phyloP scores from a whole-genome alignment of 2,797 vertebrate genomes.

The Acanthurus lineatus region DNA sequence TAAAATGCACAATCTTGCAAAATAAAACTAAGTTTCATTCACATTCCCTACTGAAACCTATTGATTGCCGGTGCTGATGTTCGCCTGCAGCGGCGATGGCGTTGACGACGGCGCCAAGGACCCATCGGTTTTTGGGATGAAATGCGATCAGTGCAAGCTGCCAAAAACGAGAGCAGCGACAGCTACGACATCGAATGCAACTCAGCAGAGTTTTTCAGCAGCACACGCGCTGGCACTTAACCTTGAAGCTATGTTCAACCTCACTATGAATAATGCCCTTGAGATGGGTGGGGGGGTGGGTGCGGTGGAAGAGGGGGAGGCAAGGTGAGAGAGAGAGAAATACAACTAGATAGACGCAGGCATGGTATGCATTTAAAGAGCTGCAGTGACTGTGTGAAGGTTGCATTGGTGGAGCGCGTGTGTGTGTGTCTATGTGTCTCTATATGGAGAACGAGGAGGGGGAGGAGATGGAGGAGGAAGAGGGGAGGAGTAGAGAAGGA shows the following conservation, averaged over 20 bases:
- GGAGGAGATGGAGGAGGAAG: slow-evolving; percentile 22
- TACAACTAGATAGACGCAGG: slow-evolving; percentile 51
- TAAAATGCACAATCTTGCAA: slow-evolving; percentile 81
- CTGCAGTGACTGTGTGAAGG: slow-evolving; percentile 57
- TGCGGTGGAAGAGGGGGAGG: slow-evolving; percentile 42
- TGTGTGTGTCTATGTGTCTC: not conserved
- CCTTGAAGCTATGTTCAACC: slow-evolving; percentile 73
- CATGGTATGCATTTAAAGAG: slow-evolving; percentile 58
- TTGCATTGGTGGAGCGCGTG: slow-evolving; percentile 38
- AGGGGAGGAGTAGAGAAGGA: slow-evolving; percentile 47
- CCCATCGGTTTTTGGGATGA: slow-evolving; percentile 64
- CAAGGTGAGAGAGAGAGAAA: slow-evolving; percentile 64
- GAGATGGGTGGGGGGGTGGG: slow-evolving; percentile 21
- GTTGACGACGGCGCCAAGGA: slow-evolving; percentile 29
- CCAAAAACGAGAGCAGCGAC: slow-evolving; percentile 54
- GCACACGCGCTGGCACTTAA: slow-evolving; percentile 64
- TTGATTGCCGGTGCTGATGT: slow-evolving; percentile 73
- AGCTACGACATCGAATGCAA: slow-evolving; percentile 36
- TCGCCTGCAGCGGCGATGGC: slow-evolving; percentile 42
- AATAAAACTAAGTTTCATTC: slow-evolving; percentile 83
- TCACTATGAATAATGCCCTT: slow-evolving; percentile 66
- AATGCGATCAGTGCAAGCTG: slow-evolving; percentile 61
- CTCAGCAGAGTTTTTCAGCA: slow-evolving; percentile 64
- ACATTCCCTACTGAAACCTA: slow-evolving; percentile 74
- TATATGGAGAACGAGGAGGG: slow-evolving; percentile 15